These are phyloP conservation scores for Dioctria linearis DNA, from an alignment of 2,888 invertebrate genomes.

Conservation along the genomic window DNA sequence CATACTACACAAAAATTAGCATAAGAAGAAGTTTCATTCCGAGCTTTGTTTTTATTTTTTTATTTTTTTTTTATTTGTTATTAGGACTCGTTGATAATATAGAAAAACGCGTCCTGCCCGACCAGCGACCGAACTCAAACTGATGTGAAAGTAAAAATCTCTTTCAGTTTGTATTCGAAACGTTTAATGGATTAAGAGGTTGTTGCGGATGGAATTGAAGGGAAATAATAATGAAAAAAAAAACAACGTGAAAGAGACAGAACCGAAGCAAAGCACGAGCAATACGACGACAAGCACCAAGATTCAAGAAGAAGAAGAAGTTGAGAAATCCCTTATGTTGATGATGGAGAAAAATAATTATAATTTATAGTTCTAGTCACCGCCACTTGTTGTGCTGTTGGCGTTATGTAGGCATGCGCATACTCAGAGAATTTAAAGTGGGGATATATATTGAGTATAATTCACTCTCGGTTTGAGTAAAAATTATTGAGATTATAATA, in stretches of 20 bases:
- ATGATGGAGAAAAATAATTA: background rate
- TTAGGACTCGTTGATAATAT: constrained; percentile 31
- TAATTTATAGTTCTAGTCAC: constrained; percentile 9
- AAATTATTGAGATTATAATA: too few relatives aligned
- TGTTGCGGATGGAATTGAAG: background rate
- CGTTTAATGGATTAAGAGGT: background rate
- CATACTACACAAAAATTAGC: background rate
- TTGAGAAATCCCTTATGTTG: background rate
- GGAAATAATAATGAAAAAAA: background rate
- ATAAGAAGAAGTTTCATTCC: constrained; percentile 32
- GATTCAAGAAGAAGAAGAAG: background rate
- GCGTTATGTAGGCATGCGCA: constrained; percentile 46
- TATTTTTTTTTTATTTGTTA: too few relatives aligned
- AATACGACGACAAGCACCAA: too few relatives aligned
- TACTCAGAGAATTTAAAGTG: background rate
- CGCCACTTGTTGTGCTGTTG: constrained; percentile 18
- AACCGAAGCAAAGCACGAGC: too few relatives aligned
- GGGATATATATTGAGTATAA: background rate
- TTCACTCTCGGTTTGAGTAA: too few relatives aligned
- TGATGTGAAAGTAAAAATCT: constrained; percentile 63
- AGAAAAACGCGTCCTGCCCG: constrained; percentile 67
- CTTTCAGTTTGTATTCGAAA: constrained; percentile 44
- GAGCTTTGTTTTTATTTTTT: constrained; percentile 21
- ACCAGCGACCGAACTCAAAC: constrained; percentile 70
- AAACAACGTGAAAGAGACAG: too few relatives aligned